Base-by-base conservation (phyloP, 1,140 invertebrate genomes). In the Brachionus sp. region DNA sequence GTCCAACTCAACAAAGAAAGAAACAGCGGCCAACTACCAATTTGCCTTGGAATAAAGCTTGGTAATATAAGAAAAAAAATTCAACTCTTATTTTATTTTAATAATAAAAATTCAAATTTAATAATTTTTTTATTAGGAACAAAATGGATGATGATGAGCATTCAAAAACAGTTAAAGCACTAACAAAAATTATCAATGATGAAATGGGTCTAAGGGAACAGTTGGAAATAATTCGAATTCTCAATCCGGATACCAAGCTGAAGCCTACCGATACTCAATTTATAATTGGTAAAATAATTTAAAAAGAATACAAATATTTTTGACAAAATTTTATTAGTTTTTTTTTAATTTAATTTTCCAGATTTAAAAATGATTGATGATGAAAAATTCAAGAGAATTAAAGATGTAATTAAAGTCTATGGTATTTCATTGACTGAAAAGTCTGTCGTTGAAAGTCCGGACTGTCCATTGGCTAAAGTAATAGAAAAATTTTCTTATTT, bases 191-290 rank as follows among this genome's bases (percentile, higher is more conserved):
- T n/a, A 86, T 87, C 66, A 87, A 86, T 84, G 82, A 66, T 3
- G 84, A 87, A 78, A 57, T 87, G 70, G 87, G 85, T 4, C 82
- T 87, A 6, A 44, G 87, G 33, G 86, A 87, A 84, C 86, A 87
- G 64, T 83, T 87, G 25, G 87, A 87, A 68, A 85, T 87, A 12
- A 86, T 87, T 19, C 66, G 84, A 62, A 87, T 87, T n/a, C 86
- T 87, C 42, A 84, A 85, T 77, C 86, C 86, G 23, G 66, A 84
- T 12, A 84, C 86, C 12, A 39, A 75, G n/a, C 44, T 87, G 25
- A 86, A 85, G n/a, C 84, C 86, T 23, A 85, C 85, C 80, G 86
- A 87, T 75, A 85, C 66, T 64, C 85, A 87, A 73, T 86, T 87
- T 84, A 82, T 86, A 37, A 86, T 87, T 78, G 87, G 87, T 87